phyloP scores from a whole-genome alignment of 2,797 vertebrate genomes.

The Anableps anableps region DNA sequence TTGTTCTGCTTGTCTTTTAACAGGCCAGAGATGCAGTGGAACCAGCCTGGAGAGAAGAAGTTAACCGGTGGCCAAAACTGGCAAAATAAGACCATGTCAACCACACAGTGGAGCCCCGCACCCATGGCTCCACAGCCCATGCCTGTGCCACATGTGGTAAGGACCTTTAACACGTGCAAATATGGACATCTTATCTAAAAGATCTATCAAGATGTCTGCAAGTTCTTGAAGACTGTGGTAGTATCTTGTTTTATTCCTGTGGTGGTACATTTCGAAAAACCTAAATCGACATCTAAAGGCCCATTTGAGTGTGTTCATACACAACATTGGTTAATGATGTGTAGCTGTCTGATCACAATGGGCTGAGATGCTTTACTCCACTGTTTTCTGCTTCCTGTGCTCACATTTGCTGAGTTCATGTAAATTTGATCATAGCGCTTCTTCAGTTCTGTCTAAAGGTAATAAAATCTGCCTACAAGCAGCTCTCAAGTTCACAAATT shows the following conservation, averaged over 20 bases:
- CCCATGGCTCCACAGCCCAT: constrained; percentile 83
- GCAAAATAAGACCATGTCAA: constrained; percentile 87
- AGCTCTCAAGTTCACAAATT: background rate
- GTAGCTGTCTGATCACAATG: background rate
- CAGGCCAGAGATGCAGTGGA: constrained; percentile 88
- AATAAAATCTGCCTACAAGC: background rate
- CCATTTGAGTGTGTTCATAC: no score
- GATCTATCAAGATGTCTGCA: constrained; percentile 4
- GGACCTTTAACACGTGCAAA: background rate
- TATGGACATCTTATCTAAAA: background rate
- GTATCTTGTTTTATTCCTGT: background rate
- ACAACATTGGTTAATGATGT: background rate
- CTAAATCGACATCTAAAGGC: no score
- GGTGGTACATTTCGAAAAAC: background rate
- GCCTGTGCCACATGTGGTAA: constrained; percentile 87
- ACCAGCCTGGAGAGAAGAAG: constrained; percentile 84
- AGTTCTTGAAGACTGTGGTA: background rate
- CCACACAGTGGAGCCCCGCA: constrained; percentile 81
- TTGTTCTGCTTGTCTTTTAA: background rate
- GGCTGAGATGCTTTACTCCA: background rate
- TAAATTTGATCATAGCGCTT: background rate
- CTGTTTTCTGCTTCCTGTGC: background rate
- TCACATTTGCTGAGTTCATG: background rate
- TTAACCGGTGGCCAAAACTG: constrained; percentile 85
- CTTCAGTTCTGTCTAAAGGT: background rate